phyloP scores from a whole-genome alignment of 2,888 invertebrate species.

The Hyposoter dolosus region DNA sequence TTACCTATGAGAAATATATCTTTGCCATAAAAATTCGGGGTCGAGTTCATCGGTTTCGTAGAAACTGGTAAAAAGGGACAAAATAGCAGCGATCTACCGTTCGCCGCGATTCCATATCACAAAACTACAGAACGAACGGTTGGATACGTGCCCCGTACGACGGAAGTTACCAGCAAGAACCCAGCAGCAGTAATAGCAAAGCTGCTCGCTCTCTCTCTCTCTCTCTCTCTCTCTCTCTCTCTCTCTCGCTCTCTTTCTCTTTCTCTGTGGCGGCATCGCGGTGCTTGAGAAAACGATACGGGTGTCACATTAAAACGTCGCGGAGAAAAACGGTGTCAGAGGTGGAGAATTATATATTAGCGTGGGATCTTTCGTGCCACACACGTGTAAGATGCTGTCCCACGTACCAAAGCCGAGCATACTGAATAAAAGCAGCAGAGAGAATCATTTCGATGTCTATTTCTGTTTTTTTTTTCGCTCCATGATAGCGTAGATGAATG shows the following conservation, averaged over 20 bases:
- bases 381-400: constrained; percentile 4
- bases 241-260: not conserved
- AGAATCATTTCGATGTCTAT: not conserved
- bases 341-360: constrained; percentile 78
- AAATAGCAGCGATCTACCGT: constrained; percentile 53
- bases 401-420: not conserved
- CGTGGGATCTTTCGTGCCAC: constrained; percentile 80
- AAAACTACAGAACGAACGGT: constrained; percentile 43
- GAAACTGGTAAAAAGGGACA: constrained; percentile 32
- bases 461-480: not conserved
- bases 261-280: constrained; percentile 38
- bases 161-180: constrained; percentile 25
- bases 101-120: constrained; percentile 50
- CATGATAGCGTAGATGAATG: not conserved
- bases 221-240: not conserved
- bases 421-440: not conserved
- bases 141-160: constrained; percentile 50
- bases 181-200: constrained; percentile 25
- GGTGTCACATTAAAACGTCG: constrained; percentile 73
- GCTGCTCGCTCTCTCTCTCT: not conserved
- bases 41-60: constrained; percentile 49
- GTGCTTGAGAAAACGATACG: constrained; percentile 50
- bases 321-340: constrained; percentile 71
- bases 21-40: constrained; percentile 43
- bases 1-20: not conserved